These are phyloP conservation scores for Zootoca vivipara DNA, from an alignment of 2,113 vertebrate species.

Conservation along the genomic window DNA sequence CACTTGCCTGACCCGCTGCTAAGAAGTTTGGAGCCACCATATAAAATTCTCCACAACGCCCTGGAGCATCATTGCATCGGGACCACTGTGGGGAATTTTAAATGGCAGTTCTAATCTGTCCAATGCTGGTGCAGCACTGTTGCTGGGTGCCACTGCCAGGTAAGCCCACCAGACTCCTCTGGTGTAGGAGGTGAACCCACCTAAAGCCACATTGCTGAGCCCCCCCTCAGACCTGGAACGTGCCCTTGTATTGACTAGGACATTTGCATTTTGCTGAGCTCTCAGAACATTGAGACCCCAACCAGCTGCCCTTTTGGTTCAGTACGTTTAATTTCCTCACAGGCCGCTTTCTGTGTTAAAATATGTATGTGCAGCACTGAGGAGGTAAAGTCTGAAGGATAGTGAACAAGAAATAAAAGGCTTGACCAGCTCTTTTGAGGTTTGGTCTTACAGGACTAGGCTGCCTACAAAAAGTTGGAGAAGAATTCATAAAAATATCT, in stretches of 20 bases:
- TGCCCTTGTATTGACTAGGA: not conserved
- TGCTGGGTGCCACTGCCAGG: not conserved
- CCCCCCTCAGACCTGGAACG: not conserved
- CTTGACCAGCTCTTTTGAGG: not conserved
- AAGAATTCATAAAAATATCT: not conserved
- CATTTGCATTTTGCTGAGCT: conserved; percentile 16
- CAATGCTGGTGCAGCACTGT: not conserved
- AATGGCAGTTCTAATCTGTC: not conserved
- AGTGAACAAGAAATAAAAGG: conserved; percentile 19
- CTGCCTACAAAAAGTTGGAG: not conserved
- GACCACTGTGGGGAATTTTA: no score
- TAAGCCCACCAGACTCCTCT: not conserved
- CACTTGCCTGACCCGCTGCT: not conserved
- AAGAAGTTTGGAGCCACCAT: not conserved
- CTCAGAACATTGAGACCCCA: conserved; percentile 4
- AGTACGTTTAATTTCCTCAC: not conserved
- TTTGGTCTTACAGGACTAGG: not conserved
- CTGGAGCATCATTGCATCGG: not conserved
- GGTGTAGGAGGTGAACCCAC: not conserved
- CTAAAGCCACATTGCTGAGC: not conserved
- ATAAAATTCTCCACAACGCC: not conserved
- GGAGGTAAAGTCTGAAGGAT: conserved; percentile 10
- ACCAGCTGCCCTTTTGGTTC: conserved; percentile 11
- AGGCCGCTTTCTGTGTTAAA: conserved; percentile 2
- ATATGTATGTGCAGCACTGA: not conserved